Conservation (phyloP, 2,888 invertebrate genomes). For the Luffia ferchaultella region DNA sequence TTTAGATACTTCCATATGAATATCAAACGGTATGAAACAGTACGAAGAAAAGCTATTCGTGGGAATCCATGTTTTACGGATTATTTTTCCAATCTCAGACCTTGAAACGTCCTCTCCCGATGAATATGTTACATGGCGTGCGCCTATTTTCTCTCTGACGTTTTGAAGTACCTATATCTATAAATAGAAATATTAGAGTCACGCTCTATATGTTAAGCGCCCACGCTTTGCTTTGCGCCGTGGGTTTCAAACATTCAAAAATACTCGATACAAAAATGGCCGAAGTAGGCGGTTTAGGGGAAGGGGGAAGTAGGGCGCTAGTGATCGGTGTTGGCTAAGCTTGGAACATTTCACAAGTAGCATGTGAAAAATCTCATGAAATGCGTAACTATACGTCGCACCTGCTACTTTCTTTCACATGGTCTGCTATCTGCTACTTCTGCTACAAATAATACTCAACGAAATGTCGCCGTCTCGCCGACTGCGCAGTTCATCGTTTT, state of each 20-base stretch:
- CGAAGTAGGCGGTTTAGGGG: not conserved
- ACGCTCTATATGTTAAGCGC: slow-evolving; percentile 43
- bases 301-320: not conserved
- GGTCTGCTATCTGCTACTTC: too few relatives aligned
- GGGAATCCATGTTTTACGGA: not conserved
- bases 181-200: slow-evolving; percentile 45
- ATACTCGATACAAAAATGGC: not conserved
- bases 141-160: slow-evolving; percentile 28
- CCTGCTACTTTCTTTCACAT: not conserved
- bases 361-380: not conserved
- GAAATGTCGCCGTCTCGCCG: too few relatives aligned
- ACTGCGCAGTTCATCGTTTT: too few relatives aligned
- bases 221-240: slow-evolving; percentile 23
- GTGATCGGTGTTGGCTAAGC: not conserved
- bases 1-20: too few relatives aligned
- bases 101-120: slow-evolving; percentile 18
- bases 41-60: not conserved
- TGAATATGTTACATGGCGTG: slow-evolving; percentile 22
- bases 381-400: not conserved
- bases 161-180: slow-evolving; percentile 31
- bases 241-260: not conserved
- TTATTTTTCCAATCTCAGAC: not conserved
- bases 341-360: not conserved
- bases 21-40: too few relatives aligned
- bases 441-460: too few relatives aligned